Evolutionary conservation across 2,113 vertebrate species (phyloP).

Genomic region (Colossoma macropomum): DNA sequence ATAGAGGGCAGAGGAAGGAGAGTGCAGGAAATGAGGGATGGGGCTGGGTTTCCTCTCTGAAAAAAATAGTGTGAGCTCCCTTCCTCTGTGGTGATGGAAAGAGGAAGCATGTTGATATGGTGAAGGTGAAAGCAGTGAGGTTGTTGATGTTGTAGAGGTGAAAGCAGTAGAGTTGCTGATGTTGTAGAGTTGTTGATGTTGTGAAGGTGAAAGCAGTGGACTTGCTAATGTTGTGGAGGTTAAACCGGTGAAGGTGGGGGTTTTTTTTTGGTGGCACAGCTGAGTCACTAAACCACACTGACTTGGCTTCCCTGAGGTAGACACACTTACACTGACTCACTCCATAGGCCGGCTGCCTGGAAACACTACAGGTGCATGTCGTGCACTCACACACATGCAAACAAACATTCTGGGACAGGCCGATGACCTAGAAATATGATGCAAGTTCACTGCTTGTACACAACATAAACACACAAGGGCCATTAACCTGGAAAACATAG

Average conservation of each 20-base stretch:
- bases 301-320: conserved; percentile 37
- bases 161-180: conserved; percentile 20
- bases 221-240: conserved; percentile 13
- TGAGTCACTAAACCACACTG: conserved; percentile 19
- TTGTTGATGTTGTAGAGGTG: conserved; percentile 16
- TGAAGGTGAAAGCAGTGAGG: conserved; percentile 29
- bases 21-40: conserved; percentile 36
- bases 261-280: conserved; percentile 32
- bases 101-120: background rate
- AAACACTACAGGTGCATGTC: conserved; percentile 39
- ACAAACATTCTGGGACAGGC: conserved; percentile 13
- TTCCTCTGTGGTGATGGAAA: background rate
- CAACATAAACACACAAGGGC: background rate
- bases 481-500: background rate
- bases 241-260: conserved; percentile 10
- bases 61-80: background rate
- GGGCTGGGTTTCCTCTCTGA: conserved; percentile 26
- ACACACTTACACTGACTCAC: conserved; percentile 23
- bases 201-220: background rate
- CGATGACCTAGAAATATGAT: conserved; percentile 30
- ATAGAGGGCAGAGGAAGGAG: conserved; percentile 44
- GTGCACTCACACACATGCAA: background rate
- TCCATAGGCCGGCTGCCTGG: conserved; percentile 43
- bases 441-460: conserved; percentile 12
- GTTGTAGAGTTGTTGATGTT: conserved; percentile 1